A percentile compares a stretch with the other conserved stretches of the same genome.
Evolutionary conservation across 2,888 invertebrate genomes (phyloP).

Genomic region (Lampropteryx suffumata): DNA sequence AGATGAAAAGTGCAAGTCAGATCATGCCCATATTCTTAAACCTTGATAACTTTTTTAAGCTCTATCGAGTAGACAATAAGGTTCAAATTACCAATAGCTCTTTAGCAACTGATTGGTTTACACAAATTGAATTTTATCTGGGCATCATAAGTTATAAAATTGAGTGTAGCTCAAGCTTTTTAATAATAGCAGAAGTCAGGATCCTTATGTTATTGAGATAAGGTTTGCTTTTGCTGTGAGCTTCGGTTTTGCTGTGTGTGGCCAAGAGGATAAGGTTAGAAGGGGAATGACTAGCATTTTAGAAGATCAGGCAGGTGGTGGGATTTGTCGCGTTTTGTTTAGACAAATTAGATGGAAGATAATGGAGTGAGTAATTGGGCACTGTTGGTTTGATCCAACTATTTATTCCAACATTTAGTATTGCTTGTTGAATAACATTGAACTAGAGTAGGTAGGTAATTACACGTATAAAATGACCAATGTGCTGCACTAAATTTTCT

Average conservation of each 20-base stretch:
- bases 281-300: slow-evolving; percentile 30
- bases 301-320: slow-evolving; percentile 22
- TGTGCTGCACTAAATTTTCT: too few relatives aligned
- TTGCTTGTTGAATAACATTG: background rate
- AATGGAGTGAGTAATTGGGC: slow-evolving; percentile 8
- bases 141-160: background rate
- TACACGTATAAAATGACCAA: too few relatives aligned
- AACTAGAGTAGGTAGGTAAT: background rate
- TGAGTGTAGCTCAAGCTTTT: slow-evolving; percentile 1
- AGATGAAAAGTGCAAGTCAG: slow-evolving; percentile 44
- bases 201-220: background rate
- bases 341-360: slow-evolving; percentile 27
- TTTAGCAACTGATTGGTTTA: background rate
- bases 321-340: slow-evolving; percentile 32
- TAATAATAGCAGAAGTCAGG: background rate
- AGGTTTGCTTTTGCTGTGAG: background rate
- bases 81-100: background rate
- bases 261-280: slow-evolving; percentile 1
- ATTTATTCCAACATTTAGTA: background rate
- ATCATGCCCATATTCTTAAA: slow-evolving; percentile 7
- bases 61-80: background rate
- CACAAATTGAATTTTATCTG: slow-evolving; percentile 8
- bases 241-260: slow-evolving; percentile 12
- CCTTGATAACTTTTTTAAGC: background rate
- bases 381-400: slow-evolving; percentile 1